These are phyloP conservation scores for Chrysopa pallens DNA, from an alignment of 1,140 invertebrate genomes.

Conservation along the genomic window DNA sequence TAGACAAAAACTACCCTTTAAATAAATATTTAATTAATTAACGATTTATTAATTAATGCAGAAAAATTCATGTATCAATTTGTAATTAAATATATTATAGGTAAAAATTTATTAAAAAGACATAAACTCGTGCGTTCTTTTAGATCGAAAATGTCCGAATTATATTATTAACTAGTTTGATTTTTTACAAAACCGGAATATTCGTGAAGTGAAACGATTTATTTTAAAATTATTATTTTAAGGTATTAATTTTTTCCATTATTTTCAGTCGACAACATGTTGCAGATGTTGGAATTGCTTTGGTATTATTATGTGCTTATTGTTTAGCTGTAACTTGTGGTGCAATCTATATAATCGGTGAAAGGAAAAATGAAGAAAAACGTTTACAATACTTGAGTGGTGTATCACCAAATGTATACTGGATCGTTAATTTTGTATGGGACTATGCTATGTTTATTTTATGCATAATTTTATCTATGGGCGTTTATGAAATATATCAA, in stretches of 20 bases:
- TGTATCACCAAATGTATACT: slow-evolving; percentile 35
- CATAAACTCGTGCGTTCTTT: too few relatives aligned
- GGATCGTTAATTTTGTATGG: slow-evolving; percentile 36
- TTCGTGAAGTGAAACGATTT: too few relatives aligned
- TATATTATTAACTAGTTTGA: too few relatives aligned
- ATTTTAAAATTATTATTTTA: neutral
- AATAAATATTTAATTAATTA: too few relatives aligned
- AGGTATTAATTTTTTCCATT: neutral
- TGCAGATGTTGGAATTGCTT: slow-evolving; percentile 41
- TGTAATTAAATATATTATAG: too few relatives aligned
- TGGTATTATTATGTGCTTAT: slow-evolving; percentile 40
- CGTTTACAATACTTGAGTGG: slow-evolving; percentile 40
- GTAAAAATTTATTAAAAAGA: too few relatives aligned
- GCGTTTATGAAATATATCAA: slow-evolving; percentile 37
- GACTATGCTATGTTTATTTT: slow-evolving; percentile 21
- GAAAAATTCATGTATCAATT: too few relatives aligned
- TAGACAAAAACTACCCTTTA: too few relatives aligned
- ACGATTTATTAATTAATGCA: too few relatives aligned
- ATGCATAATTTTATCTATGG: slow-evolving; percentile 18
- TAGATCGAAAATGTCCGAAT: too few relatives aligned
- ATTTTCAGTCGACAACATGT: slow-evolving; percentile 37
- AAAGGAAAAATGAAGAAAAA: slow-evolving; percentile 35
- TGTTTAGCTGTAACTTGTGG: slow-evolving; percentile 36
- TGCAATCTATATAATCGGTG: slow-evolving; percentile 35
- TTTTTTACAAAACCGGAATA: too few relatives aligned